These are phyloP conservation scores for Luperina testacea DNA, from an alignment of 2,888 invertebrate genomes.

Conservation along the genomic window DNA sequence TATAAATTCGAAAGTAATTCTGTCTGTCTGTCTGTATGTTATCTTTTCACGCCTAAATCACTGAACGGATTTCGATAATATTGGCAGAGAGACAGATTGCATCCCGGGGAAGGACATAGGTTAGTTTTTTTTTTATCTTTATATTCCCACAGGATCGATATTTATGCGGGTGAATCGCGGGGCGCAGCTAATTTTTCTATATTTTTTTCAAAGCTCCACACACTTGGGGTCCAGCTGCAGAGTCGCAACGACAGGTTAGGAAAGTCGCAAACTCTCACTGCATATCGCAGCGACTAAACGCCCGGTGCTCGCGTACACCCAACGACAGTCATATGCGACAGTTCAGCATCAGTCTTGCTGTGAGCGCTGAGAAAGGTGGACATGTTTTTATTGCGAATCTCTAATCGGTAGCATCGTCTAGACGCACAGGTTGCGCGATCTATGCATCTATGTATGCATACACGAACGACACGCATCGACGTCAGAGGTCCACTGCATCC, in stretches of 20 bases:
- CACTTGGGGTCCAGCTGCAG: background rate
- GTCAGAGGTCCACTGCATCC: background rate
- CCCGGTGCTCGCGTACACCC: background rate
- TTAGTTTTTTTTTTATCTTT: too few relatives aligned
- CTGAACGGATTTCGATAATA: too few relatives aligned
- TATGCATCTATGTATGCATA: background rate
- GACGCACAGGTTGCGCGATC: background rate
- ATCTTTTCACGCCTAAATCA: too few relatives aligned
- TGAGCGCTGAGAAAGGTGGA: background rate
- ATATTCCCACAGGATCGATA: too few relatives aligned
- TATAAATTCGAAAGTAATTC: too few relatives aligned
- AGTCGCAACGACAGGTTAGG: background rate
- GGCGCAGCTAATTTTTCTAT: background rate
- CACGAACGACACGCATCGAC: background rate
- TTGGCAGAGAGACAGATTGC: too few relatives aligned
- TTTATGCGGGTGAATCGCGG: too few relatives aligned
- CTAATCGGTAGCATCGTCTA: background rate
- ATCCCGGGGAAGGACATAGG: too few relatives aligned
- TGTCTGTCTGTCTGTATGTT: too few relatives aligned
- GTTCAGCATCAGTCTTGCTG: background rate
- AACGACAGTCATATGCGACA: background rate
- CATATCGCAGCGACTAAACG: background rate
- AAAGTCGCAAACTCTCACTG: background rate
- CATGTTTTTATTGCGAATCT: background rate
- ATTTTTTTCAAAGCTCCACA: background rate